Percentiles rank a stretch among this genome's conserved stretches.
phyloP scores from a whole-genome alignment of 1,140 invertebrate species.

The Cyrtorhinus lividipennis region DNA sequence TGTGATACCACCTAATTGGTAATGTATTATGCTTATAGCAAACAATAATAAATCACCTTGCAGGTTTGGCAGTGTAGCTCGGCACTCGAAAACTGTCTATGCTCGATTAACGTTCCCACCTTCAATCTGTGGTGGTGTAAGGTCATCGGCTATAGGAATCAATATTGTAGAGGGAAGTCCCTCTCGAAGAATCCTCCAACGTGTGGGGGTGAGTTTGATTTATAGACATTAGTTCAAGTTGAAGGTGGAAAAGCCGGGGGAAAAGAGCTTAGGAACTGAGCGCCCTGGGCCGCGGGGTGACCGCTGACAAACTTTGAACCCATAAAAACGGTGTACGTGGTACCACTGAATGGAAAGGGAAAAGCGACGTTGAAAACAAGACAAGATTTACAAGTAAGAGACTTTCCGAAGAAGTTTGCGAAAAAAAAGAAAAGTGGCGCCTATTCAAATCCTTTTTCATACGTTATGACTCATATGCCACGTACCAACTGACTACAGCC shows the following conservation, averaged over 20 bases:
- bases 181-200: background rate
- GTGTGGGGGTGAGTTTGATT: background rate
- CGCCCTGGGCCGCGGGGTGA: too few relatives aligned
- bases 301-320: constrained; percentile 2
- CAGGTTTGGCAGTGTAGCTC: too few relatives aligned
- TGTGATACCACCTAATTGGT: too few relatives aligned
- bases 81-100: too few relatives aligned
- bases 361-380: background rate
- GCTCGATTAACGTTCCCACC: too few relatives aligned
- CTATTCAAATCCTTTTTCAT: background rate
- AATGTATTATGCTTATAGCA: too few relatives aligned
- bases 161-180: too few relatives aligned
- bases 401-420: background rate
- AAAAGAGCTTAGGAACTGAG: too few relatives aligned
- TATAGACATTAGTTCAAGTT: background rate
- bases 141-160: background rate
- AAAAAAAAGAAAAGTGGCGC: background rate
- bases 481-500: too few relatives aligned
- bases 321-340: background rate
- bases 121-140: too few relatives aligned
- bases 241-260: background rate
- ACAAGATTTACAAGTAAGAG: background rate
- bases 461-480: too few relatives aligned
- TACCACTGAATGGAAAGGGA: background rate
- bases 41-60: too few relatives aligned